Evolutionary conservation across 2,113 vertebrate genomes (phyloP).

Genomic region (Solea senegalensis): DNA sequence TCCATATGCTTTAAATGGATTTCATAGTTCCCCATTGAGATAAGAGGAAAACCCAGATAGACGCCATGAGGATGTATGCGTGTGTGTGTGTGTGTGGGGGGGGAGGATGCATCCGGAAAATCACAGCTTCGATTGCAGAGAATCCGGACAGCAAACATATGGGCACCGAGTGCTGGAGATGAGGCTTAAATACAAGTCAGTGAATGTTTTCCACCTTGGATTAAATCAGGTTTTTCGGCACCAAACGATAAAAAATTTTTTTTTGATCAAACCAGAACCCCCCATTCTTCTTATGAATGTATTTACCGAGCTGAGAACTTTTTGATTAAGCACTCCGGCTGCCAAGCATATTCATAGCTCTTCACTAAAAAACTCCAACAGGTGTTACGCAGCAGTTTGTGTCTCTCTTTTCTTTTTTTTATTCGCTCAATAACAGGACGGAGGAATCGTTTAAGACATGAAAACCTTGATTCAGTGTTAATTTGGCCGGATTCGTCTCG

Average conservation of each 20-base stretch:
- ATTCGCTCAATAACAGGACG: constrained; percentile 2
- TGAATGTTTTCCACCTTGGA: constrained; percentile 21
- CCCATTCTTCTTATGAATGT: constrained; percentile 1
- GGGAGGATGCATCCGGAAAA: constrained; percentile 44
- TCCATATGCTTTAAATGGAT: constrained; percentile 60
- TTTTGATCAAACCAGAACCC: constrained; percentile 1
- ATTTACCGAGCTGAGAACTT: constrained; percentile 7
- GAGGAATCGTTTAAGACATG: constrained; percentile 30
- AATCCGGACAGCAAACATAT: constrained; percentile 49
- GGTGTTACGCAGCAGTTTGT: constrained; percentile 21
- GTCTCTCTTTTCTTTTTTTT: not conserved
- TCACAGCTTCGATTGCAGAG: constrained; percentile 45
- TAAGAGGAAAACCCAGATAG: constrained; percentile 49
- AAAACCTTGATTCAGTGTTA: constrained; percentile 26
- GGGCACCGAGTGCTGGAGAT: constrained; percentile 21
- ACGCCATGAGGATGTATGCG: constrained; percentile 12
- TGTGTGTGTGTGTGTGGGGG: not conserved
- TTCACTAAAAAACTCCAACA: constrained; percentile 19
- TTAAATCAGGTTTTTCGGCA: constrained; percentile 18
- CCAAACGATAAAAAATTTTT: not conserved
- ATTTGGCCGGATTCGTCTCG: constrained; percentile 1
- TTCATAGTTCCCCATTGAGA: constrained; percentile 59
- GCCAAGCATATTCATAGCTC: constrained; percentile 27
- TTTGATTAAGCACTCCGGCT: constrained; percentile 14
- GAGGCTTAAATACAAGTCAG: constrained; percentile 33